phyloP scores from a whole-genome alignment of 2,888 invertebrate species.

The Leptopilina drosophilae region DNA sequence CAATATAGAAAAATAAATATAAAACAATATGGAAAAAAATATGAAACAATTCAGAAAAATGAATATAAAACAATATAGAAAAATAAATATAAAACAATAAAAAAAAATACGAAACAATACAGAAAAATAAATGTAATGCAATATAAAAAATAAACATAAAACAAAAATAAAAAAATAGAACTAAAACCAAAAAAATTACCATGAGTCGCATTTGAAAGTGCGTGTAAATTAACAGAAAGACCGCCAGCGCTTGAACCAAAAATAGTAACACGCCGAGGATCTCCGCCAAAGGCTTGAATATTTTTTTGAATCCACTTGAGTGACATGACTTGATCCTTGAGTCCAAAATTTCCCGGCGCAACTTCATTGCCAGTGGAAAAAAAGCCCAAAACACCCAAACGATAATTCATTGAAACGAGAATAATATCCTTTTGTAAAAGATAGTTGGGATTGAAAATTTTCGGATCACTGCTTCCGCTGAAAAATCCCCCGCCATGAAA shows the following conservation, averaged over 20 bases:
- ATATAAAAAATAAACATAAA: conserved; percentile 20
- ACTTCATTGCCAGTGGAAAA: conserved; percentile 47
- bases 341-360: conserved; percentile 65
- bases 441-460: conserved; percentile 64
- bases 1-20: too few species aligned
- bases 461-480: conserved; percentile 58
- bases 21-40: too few species aligned
- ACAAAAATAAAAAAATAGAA: too few species aligned
- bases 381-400: conserved; percentile 62
- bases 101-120: neutral
- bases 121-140: neutral
- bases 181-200: neutral
- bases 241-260: conserved; percentile 67
- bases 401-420: conserved; percentile 68
- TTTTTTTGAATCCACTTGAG: conserved; percentile 63
- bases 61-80: too few species aligned
- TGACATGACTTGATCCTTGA: conserved; percentile 65
- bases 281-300: conserved; percentile 63
- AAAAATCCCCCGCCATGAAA: conserved; percentile 66
- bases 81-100: neutral
- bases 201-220: neutral
- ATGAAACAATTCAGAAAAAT: too few species aligned
- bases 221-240: conserved; percentile 58
- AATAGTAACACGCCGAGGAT: conserved; percentile 64
- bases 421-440: conserved; percentile 64